These are phyloP conservation scores for Limnodromus scolopaceus DNA, from an alignment of 2,797 vertebrate genomes.

Conservation along the genomic window DNA sequence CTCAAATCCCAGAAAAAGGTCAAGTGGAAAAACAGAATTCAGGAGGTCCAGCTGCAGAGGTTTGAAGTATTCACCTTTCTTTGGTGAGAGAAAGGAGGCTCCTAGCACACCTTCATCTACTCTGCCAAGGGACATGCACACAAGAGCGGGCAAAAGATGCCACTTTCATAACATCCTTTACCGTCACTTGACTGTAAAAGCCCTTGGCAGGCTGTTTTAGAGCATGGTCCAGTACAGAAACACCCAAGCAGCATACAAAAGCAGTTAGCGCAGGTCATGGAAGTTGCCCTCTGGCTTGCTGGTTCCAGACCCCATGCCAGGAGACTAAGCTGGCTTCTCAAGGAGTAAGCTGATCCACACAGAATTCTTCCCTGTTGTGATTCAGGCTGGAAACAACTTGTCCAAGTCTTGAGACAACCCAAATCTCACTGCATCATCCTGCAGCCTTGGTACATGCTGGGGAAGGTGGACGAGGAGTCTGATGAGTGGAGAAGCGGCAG, in stretches of 20 bases:
- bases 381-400: not conserved
- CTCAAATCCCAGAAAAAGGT: not conserved
- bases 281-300: not conserved
- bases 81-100: not conserved
- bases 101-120: not conserved
- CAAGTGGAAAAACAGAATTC: not conserved
- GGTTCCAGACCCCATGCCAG: not conserved
- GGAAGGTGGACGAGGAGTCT: not conserved
- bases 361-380: accelerated
- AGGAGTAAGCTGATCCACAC: not conserved
- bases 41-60: not conserved
- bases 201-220: not conserved
- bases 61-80: not conserved
- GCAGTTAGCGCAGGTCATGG: not conserved
- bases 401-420: not conserved
- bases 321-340: accelerated
- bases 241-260: not conserved
- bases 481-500: accelerated
- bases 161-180: accelerated
- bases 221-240: not conserved
- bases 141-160: accelerated
- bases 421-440: not conserved
- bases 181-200: not conserved
- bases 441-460: not conserved
- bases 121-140: not conserved